phyloP scores from a whole-genome alignment of 2,113 vertebrate genomes.

The Phocoena phocoena region DNA sequence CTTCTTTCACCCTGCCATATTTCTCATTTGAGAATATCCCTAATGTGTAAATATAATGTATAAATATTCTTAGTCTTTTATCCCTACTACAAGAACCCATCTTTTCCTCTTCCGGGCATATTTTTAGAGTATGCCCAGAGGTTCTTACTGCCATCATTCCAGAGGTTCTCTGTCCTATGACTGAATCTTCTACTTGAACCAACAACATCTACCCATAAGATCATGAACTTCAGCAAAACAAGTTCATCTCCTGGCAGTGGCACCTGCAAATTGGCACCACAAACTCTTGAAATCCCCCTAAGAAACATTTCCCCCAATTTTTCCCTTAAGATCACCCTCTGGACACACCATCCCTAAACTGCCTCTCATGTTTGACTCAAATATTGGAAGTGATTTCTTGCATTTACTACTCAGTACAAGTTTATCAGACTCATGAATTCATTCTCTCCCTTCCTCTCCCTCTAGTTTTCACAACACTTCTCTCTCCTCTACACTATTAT shows the following conservation, averaged over 20 bases:
- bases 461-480: background rate
- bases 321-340: background rate
- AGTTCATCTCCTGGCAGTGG: background rate
- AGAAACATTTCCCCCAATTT: background rate
- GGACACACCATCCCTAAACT: background rate
- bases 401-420: background rate
- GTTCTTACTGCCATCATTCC: background rate
- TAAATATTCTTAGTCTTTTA: background rate
- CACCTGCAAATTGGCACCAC: background rate
- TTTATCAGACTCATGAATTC: background rate
- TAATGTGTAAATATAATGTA: background rate
- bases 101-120: background rate
- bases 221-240: background rate
- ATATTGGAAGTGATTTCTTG: background rate
- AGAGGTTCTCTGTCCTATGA: background rate
- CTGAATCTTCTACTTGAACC: background rate
- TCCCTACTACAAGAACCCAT: background rate
- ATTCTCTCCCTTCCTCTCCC: background rate
- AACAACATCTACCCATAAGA: background rate
- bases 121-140: background rate
- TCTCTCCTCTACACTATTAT: background rate
- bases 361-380: background rate
- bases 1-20: background rate
- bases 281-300: background rate
- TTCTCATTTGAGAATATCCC: background rate